Evolutionary conservation across 2,888 invertebrate genomes (phyloP).

Genomic region (Chrysolina oricalcia): DNA sequence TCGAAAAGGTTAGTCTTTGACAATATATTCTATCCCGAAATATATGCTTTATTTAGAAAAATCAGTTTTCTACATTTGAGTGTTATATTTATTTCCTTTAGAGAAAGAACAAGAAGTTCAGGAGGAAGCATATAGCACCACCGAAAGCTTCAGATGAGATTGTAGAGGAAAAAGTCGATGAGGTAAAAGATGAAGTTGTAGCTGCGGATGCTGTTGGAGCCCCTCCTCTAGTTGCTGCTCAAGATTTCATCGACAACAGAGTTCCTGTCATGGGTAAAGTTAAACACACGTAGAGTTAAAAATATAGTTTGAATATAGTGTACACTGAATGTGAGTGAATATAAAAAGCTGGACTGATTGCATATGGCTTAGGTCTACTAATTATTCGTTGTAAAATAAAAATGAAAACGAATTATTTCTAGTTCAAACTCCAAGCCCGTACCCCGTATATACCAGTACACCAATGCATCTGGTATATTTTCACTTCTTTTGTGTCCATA

Average conservation of each 20-base stretch:
- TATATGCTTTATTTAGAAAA: no score
- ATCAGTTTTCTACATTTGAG: neutral
- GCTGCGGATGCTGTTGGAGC: constrained; percentile 29
- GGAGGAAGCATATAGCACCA: constrained; percentile 62
- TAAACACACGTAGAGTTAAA: neutral
- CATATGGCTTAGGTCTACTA: no score
- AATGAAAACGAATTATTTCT: no score
- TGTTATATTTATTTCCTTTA: constrained; percentile 47
- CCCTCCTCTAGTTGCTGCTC: constrained; percentile 53
- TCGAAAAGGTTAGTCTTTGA: constrained; percentile 63
- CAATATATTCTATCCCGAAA: neutral
- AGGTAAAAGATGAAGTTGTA: constrained; percentile 51
- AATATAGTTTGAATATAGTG: no score
- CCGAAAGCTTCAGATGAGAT: constrained; percentile 56
- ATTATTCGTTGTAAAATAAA: no score
- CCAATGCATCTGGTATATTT: no score
- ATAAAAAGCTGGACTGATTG: no score
- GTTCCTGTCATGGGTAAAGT: constrained; percentile 62
- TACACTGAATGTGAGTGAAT: no score
- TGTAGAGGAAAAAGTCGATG: constrained; percentile 26
- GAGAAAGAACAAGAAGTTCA: constrained; percentile 66
- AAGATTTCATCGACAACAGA: constrained; percentile 64
- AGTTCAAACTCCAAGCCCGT: no score
- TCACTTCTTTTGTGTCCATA: no score
- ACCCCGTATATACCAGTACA: no score